A percentile compares a stretch with the other conserved stretches of the same genome.
These are phyloP conservation scores for Camponotus floridanus DNA, from an alignment of 1,140 invertebrate species.

Conservation along the genomic window DNA sequence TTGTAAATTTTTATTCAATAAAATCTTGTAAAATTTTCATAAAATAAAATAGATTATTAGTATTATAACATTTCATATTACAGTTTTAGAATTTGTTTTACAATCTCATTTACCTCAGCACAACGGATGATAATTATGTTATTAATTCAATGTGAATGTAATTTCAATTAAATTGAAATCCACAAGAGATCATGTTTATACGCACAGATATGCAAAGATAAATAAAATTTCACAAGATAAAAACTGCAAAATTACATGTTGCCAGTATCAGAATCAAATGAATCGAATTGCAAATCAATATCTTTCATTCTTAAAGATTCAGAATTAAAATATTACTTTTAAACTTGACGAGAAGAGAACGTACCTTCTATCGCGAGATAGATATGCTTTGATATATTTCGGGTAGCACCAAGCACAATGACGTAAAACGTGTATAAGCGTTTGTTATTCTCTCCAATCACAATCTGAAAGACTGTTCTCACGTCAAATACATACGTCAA, in stretches of 20 bases:
- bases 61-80: too few relatives aligned
- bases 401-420: constrained; percentile 30
- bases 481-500: not conserved
- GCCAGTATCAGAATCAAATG: not conserved
- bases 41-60: constrained; percentile 11
- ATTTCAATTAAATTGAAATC: constrained; percentile 43
- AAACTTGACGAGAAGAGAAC: not conserved
- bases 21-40: not conserved
- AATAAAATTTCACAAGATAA: not conserved
- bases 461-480: not conserved
- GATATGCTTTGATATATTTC: constrained; percentile 36
- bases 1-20: not conserved
- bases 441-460: not conserved
- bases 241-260: constrained; percentile 26
- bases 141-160: constrained; percentile 18
- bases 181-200: constrained; percentile 69
- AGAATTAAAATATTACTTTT: not conserved
- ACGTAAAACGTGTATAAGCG: constrained; percentile 1
- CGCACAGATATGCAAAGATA: constrained; percentile 34
- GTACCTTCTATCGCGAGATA: constrained; percentile 42
- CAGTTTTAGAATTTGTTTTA: not conserved
- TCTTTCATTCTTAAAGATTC: not conserved
- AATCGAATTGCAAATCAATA: constrained; percentile 11
- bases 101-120: constrained; percentile 9
- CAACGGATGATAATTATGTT: constrained; percentile 25